phyloP scores from a whole-genome alignment of 2,888 invertebrate genomes.

The Platycheirus rosarum region DNA sequence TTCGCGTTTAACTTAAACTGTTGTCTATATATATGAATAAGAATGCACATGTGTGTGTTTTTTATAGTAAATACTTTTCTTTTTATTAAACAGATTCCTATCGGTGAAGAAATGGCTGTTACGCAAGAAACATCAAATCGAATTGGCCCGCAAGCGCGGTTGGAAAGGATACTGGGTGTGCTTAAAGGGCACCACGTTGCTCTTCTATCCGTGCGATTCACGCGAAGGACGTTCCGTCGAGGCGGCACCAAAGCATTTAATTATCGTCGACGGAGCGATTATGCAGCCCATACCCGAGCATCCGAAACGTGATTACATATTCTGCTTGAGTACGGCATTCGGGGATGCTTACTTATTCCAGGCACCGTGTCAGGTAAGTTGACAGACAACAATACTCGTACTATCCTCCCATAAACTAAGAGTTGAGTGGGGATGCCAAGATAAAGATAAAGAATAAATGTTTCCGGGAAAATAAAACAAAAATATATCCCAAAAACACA shows the following conservation, averaged over 20 bases:
- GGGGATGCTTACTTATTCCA: conserved; percentile 99
- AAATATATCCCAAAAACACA: conserved; percentile 29
- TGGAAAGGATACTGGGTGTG: conserved; percentile 99
- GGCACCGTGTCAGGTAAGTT: conserved; percentile 90
- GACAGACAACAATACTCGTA: conserved; percentile 55
- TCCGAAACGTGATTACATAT: conserved; percentile 98
- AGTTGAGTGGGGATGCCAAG: conserved; percentile 15
- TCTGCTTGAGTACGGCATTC: conserved; percentile 98
- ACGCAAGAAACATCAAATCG: conserved; percentile 97
- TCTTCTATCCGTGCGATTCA: conserved; percentile 97
- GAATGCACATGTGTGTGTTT: conserved; percentile 31
- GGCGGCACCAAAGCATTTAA: conserved; percentile 96
- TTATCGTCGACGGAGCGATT: conserved; percentile 97
- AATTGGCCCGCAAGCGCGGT: conserved; percentile 96
- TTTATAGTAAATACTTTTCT: conserved; percentile 31
- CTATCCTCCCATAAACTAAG: neutral
- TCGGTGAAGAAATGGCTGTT: conserved; percentile 99
- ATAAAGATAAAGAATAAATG: conserved; percentile 60
- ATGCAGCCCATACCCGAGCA: conserved; percentile 99
- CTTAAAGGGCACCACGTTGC: conserved; percentile 96
- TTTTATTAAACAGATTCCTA: conserved; percentile 90
- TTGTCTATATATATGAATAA: neutral
- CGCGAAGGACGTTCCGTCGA: conserved; percentile 95
- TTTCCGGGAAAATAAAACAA: conserved; percentile 67
- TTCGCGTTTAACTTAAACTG: conserved; percentile 27